Conservation (phyloP, 2,888 invertebrate genomes). For the Hemithea aestivaria region DNA sequence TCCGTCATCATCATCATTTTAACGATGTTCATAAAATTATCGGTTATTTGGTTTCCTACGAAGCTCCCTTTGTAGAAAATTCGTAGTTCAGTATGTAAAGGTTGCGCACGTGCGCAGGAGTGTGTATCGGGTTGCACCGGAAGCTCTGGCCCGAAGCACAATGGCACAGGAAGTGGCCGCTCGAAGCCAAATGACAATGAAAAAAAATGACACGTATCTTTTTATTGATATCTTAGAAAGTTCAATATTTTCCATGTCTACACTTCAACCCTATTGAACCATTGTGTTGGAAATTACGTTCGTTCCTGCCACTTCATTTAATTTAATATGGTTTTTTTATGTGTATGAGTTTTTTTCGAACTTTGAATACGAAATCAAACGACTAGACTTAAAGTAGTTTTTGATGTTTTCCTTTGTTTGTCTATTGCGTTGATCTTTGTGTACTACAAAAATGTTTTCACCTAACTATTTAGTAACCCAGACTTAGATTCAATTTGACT, state of each 20-base stretch:
- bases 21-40: slow-evolving; percentile 13
- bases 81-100: slow-evolving; percentile 68
- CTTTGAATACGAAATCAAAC: no score
- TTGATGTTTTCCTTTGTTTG: no score
- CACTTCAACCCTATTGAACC: slow-evolving; percentile 52
- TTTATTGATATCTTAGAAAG: slow-evolving; percentile 76
- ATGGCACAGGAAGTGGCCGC: slow-evolving; percentile 77
- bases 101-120: slow-evolving; percentile 78
- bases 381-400: no score
- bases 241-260: slow-evolving; percentile 70
- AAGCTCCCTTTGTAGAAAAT: slow-evolving; percentile 51
- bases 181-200: slow-evolving; percentile 70
- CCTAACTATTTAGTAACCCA: no score
- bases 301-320: slow-evolving; percentile 1
- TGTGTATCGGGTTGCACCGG: slow-evolving; percentile 78
- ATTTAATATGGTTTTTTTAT: background rate
- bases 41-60: slow-evolving; percentile 30
- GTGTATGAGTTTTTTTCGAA: no score
- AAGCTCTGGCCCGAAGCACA: slow-evolving; percentile 70
- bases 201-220: slow-evolving; percentile 79
- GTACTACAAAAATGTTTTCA: no score
- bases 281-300: slow-evolving; percentile 15
- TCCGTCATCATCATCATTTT: no score
- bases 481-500: no score
- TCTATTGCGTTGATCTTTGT: no score